A percentile compares a stretch with the other conserved stretches of the same genome.
These are phyloP conservation scores for Sebastes glaucus DNA, from an alignment of 2,797 vertebrate species.

Conservation along the genomic window DNA sequence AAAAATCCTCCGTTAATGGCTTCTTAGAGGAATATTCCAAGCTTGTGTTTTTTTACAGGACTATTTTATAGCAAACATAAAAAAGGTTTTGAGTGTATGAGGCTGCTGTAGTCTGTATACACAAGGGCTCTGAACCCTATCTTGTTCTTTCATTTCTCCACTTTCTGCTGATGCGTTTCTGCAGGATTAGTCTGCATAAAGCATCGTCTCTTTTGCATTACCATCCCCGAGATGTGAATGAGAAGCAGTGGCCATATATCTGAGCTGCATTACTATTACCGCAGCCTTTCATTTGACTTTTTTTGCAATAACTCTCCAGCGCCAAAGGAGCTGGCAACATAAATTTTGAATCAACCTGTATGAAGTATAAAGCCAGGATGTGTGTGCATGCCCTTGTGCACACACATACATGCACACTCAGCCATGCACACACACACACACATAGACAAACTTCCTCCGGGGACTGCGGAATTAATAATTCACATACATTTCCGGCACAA, in stretches of 20 bases:
- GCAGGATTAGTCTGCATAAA: slow-evolving; percentile 46
- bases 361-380: slow-evolving; percentile 59
- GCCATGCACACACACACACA: neutral
- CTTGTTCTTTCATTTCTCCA: slow-evolving; percentile 13
- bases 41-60: neutral
- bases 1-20: neutral
- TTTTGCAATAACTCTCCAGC: slow-evolving; percentile 63
- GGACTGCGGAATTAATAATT: slow-evolving; percentile 75
- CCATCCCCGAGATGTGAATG: slow-evolving; percentile 10
- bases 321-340: slow-evolving; percentile 66
- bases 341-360: slow-evolving; percentile 76
- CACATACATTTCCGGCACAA: slow-evolving; percentile 64
- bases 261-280: slow-evolving; percentile 39
- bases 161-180: slow-evolving; percentile 22
- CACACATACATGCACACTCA: neutral
- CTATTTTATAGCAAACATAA: slow-evolving; percentile 13
- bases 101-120: neutral
- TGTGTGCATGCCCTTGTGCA: neutral
- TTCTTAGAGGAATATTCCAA: neutral
- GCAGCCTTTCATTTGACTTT: slow-evolving; percentile 56
- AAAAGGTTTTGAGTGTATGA: neutral
- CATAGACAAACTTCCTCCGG: slow-evolving; percentile 49
- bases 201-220: slow-evolving; percentile 44
- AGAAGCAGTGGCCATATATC: slow-evolving; percentile 34
- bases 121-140: slow-evolving; percentile 14